A percentile compares a stretch with the other conserved stretches of the same genome.
Evolutionary conservation across 2,113 vertebrate genomes (phyloP).

Genomic region (Physeter macrocephalus): DNA sequence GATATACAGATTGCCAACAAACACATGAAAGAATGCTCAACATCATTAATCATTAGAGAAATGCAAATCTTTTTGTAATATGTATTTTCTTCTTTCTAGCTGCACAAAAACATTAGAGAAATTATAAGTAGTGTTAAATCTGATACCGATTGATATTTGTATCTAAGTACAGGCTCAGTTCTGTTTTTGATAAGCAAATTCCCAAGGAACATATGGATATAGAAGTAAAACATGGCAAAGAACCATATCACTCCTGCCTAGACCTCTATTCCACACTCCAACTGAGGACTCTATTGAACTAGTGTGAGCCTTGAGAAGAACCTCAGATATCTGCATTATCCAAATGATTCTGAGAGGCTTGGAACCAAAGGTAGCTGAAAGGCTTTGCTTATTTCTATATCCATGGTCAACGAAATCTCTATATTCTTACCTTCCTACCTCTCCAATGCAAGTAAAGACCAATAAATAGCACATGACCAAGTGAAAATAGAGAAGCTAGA

Average conservation of each 20-base stretch:
- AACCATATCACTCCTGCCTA: background rate
- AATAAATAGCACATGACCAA: background rate
- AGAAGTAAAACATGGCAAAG: background rate
- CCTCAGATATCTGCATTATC: background rate
- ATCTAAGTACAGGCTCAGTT: background rate
- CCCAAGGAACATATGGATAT: background rate
- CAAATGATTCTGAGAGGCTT: background rate
- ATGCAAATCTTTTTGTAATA: background rate
- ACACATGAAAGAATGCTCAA: too few relatives aligned
- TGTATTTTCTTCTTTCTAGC: background rate
- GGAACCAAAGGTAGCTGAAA: background rate
- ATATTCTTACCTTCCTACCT: background rate
- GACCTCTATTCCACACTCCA: background rate
- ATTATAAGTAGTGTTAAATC: background rate
- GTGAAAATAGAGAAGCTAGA: background rate
- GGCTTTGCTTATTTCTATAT: background rate
- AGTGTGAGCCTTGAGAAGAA: background rate
- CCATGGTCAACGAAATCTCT: background rate
- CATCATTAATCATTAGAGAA: too few relatives aligned
- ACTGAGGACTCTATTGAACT: background rate
- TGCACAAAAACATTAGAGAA: background rate
- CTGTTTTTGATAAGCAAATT: conserved; percentile 23
- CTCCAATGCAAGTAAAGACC: background rate
- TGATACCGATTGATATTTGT: background rate
- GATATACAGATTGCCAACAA: too few relatives aligned